phyloP scores from a whole-genome alignment of 2,797 vertebrate genomes.

The Cyclura pinguis region DNA sequence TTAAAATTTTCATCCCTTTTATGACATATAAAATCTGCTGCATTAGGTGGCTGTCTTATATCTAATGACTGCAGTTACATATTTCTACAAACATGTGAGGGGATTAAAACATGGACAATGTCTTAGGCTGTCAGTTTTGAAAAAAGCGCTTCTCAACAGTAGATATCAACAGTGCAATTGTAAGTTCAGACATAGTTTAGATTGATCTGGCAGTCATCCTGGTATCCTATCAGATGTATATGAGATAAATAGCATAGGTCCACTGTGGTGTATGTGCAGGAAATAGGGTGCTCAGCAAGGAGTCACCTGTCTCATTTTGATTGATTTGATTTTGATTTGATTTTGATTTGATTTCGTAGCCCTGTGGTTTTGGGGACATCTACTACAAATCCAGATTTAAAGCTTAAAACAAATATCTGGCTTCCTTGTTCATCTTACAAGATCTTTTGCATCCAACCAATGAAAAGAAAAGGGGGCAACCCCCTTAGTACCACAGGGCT shows the following conservation, averaged over 20 bases:
- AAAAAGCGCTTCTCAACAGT: slow-evolving; percentile 41
- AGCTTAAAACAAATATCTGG: slow-evolving; percentile 50
- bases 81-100: slow-evolving; percentile 33
- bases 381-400: slow-evolving; percentile 50
- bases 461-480: not conserved
- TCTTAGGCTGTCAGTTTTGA: slow-evolving; percentile 36
- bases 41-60: too few species aligned
- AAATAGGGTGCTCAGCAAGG: slow-evolving; percentile 65
- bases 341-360: slow-evolving; percentile 69
- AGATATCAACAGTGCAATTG: slow-evolving; percentile 49
- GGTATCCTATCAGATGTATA: slow-evolving; percentile 68
- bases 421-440: slow-evolving; percentile 14
- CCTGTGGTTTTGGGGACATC: slow-evolving; percentile 30
- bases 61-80: not conserved
- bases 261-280: slow-evolving; percentile 35
- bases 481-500: slow-evolving; percentile 5
- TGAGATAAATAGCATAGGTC: slow-evolving; percentile 35
- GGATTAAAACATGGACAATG: slow-evolving; percentile 41
- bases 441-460: not conserved
- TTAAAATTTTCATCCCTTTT: too few species aligned
- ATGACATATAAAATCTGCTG: too few species aligned
- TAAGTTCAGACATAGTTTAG: slow-evolving; percentile 65
- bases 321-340: too few species aligned
- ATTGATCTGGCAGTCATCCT: slow-evolving; percentile 29
- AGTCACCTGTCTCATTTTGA: slow-evolving; percentile 57